Evolutionary conservation across 2,888 invertebrate species (phyloP).

Genomic region (Ptycholaimellus sp.): DNA sequence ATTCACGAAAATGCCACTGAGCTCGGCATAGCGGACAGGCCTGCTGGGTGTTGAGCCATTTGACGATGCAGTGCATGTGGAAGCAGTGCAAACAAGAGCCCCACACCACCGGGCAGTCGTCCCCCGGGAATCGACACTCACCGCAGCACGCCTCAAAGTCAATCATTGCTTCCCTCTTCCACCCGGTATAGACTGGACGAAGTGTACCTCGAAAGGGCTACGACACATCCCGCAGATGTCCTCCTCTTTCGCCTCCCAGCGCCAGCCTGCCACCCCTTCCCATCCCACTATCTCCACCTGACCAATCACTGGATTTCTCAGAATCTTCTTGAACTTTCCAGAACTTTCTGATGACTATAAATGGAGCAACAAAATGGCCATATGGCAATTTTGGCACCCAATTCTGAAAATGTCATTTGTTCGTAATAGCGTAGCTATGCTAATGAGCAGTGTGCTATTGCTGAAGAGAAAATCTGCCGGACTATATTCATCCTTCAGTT

Average conservation of each 20-base stretch:
- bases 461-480: no score
- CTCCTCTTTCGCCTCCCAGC: constrained; percentile 93
- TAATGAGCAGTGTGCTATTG: no score
- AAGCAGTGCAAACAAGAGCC: constrained; percentile 94
- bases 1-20: constrained; percentile 49
- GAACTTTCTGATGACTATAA: no score
- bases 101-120: constrained; percentile 94
- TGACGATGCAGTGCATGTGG: constrained; percentile 95
- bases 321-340: no score
- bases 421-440: no score
- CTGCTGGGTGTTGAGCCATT: constrained; percentile 73
- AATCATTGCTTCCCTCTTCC: no score
- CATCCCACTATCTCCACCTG: constrained; percentile 33
- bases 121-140: constrained; percentile 84
- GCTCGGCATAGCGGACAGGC: constrained; percentile 66
- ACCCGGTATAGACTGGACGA: no score
- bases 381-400: no score
- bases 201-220: constrained; percentile 66
- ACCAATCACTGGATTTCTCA: no score
- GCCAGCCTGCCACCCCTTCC: constrained; percentile 88
- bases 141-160: constrained; percentile 39
- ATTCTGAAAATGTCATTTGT: not conserved
- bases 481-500: no score
- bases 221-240: constrained; percentile 95
- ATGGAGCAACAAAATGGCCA: no score